phyloP scores from a whole-genome alignment of 2,888 invertebrate genomes.

The Melangyna quadrimaculata region DNA sequence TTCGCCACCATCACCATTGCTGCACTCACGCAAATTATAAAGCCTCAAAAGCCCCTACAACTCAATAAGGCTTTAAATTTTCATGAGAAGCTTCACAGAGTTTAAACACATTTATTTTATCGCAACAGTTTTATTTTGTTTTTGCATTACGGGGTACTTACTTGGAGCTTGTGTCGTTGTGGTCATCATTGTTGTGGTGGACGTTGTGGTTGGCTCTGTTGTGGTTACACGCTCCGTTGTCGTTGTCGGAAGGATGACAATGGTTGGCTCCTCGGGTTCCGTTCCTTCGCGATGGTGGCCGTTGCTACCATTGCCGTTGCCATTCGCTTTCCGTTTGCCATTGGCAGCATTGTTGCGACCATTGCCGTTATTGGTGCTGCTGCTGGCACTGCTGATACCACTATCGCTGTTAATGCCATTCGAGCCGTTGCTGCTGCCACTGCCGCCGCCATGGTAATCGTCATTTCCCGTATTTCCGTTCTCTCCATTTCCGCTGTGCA shows the following conservation, averaged over 20 bases:
- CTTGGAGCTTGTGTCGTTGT: constrained; percentile 84
- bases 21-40: not conserved
- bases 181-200: constrained; percentile 82
- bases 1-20: not conserved
- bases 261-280: constrained; percentile 80
- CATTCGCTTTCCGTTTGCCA: constrained; percentile 62
- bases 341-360: constrained; percentile 65
- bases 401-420: constrained; percentile 64
- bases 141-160: constrained; percentile 77
- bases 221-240: constrained; percentile 82
- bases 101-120: constrained; percentile 7
- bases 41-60: not conserved
- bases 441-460: constrained; percentile 78
- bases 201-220: constrained; percentile 82
- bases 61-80: constrained; percentile 47
- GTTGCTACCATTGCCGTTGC: constrained; percentile 47
- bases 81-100: not conserved
- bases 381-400: constrained; percentile 48
- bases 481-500: constrained; percentile 80
- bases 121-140: not conserved
- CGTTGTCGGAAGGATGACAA: constrained; percentile 81
- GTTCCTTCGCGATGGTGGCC: constrained; percentile 72
- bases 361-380: constrained; percentile 71
- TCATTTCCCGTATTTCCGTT: constrained; percentile 80
- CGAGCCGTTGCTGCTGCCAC: constrained; percentile 6